Evolutionary conservation across 1,140 invertebrate genomes (phyloP), one percentile per base, ranked within the genome.

Genomic region (Ruditapes philippinarum): DNA sequence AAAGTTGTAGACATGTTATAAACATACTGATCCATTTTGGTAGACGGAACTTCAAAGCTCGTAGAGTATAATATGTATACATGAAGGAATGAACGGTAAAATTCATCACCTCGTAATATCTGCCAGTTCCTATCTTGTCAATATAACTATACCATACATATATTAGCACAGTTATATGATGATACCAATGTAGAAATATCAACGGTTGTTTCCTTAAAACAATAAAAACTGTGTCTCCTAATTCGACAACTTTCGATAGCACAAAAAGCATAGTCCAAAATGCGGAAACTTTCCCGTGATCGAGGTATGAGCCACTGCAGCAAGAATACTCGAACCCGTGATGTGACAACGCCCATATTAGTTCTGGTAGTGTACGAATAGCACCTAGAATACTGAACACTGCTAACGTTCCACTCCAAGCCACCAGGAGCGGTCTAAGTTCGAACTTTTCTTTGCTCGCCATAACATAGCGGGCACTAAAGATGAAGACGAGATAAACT

Each of bases 31-130:
- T 97, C 91, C 97, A 97, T 87, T 95, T 97, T 22, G 99, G 99
- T 45, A 99, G 97, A 91, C 97, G 97, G 95, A 98, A 98, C 62
- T 98, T 97, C 97, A 99, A 97, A 68, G 98, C 98, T 90, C 98
- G 97, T 11, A 99, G 95, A 0, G 98, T 98, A 96, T 99, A 99
- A 96, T 99, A 99, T 4, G 98, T 97, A 96, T 99, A 99, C 99
- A 99, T 99, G 90, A 99, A 96, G 89, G 98, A 98, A 96, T 99
- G 99, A 36, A 99, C 99, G 92, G 97, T 98, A 96, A 98, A 99
- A 96, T 99, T 99, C 98, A 99, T 99, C n/a, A 98, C 98, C 94
- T 99, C 98, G 96, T 99, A 99, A 99, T 99, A 99, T 73, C 95
- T 90, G 22, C 95, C 99, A 7, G 98, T 98, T 22, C 98, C 98